Conservation (phyloP, 2,888 invertebrate genomes). For the Mellilla xanthometata region DNA sequence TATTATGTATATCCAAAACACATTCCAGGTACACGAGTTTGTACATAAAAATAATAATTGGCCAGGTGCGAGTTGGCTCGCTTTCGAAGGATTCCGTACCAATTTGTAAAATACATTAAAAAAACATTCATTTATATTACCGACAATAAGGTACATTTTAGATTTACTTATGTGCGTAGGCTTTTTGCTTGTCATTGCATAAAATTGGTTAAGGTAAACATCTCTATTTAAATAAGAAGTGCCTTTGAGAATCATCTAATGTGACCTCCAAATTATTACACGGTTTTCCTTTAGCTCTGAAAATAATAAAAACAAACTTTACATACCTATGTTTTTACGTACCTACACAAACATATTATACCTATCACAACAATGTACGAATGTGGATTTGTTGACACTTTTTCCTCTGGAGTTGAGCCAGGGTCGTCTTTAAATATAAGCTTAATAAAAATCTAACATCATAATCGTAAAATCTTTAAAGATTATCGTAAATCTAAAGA, state of each 20-base stretch:
- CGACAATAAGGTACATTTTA: too few relatives aligned
- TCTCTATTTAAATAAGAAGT: background rate
- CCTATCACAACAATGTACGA: slow-evolving; percentile 18
- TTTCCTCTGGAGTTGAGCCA: slow-evolving; percentile 26
- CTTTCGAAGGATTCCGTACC: too few relatives aligned
- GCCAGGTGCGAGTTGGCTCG: too few relatives aligned
- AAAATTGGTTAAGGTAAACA: background rate
- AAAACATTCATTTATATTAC: too few relatives aligned
- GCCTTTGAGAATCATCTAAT: slow-evolving; percentile 1
- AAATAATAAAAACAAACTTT: background rate
- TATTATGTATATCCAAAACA: background rate
- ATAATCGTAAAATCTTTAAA: background rate
- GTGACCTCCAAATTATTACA: slow-evolving; percentile 4
- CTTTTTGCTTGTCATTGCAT: too few relatives aligned
- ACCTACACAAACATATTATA: background rate
- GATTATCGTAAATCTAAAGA: background rate
- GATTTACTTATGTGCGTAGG: too few relatives aligned
- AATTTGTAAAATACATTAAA: too few relatives aligned
- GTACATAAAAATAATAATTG: too few relatives aligned
- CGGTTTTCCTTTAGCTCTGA: slow-evolving; percentile 5
- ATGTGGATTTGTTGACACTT: slow-evolving; percentile 23
- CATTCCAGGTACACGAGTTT: background rate
- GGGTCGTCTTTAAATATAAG: slow-evolving; percentile 15
- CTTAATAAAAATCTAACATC: slow-evolving; percentile 6
- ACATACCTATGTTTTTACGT: background rate